A percentile compares a stretch with the other conserved stretches of the same genome.
Evolutionary conservation across 2,113 vertebrate species (phyloP).

Genomic region (Phasianus colchicus): DNA sequence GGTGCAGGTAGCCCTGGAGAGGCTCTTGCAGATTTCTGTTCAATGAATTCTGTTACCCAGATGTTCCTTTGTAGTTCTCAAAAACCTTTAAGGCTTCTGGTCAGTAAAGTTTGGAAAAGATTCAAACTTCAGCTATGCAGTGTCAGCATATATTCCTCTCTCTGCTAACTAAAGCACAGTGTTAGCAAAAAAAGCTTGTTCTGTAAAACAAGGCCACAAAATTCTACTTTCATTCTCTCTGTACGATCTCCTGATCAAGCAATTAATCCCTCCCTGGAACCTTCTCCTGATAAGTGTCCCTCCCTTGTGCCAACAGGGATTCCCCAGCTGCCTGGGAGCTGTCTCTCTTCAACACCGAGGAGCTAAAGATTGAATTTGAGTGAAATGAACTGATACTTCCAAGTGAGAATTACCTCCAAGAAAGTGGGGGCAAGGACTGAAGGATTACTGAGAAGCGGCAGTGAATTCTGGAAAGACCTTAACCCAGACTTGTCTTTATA

Average conservation of each 20-base stretch:
- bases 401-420: not conserved
- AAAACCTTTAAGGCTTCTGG: constrained; percentile 44
- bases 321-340: not conserved
- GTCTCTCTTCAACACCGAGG: not conserved
- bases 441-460: not conserved
- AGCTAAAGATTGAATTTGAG: not conserved
- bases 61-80: constrained; percentile 60
- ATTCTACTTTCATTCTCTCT: constrained; percentile 5
- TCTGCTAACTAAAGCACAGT: constrained; percentile 26
- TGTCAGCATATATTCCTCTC: constrained; percentile 35
- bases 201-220: constrained; percentile 22
- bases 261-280: not conserved
- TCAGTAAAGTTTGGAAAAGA: constrained; percentile 50
- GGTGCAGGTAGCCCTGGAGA: constrained; percentile 47
- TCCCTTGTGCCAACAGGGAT: not conserved
- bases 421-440: not conserved
- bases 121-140: constrained; percentile 40
- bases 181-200: not conserved
- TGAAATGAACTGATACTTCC: not conserved
- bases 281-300: not conserved
- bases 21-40: not conserved
- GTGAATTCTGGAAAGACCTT: not conserved
- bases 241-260: not conserved
- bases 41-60: constrained; percentile 41
- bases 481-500: not conserved